Conservation (phyloP, 2,113 vertebrate genomes). For the Ariopsis seemanni region DNA sequence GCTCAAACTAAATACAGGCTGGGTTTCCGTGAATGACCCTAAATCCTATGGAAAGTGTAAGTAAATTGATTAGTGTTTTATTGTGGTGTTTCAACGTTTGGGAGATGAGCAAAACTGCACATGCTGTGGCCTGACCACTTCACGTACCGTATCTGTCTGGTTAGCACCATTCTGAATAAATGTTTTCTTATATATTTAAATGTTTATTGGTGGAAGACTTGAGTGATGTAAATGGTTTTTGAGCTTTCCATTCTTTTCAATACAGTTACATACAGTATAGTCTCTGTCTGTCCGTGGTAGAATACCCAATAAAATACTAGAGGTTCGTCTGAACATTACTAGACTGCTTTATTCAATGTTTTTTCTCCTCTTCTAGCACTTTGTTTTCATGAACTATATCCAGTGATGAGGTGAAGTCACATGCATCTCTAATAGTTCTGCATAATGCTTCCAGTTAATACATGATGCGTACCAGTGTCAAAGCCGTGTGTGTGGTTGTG, state of each 20-base stretch:
- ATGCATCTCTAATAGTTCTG: not conserved
- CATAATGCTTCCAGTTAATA: not conserved
- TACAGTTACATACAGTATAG: not conserved
- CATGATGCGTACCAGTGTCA: slow-evolving; percentile 4
- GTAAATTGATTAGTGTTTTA: not conserved
- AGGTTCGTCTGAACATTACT: not conserved
- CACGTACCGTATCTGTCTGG: not conserved
- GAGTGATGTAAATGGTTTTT: not conserved
- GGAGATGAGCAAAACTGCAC: not conserved
- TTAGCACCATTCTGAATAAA: not conserved
- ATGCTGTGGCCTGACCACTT: not conserved
- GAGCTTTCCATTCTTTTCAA: not conserved
- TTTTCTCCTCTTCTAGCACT: not conserved
- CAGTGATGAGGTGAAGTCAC: not conserved
- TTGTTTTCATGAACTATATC: not conserved
- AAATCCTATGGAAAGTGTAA: not conserved
- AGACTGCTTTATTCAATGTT: not conserved
- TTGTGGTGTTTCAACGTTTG: not conserved
- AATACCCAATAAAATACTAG: not conserved
- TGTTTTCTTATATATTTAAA: not conserved
- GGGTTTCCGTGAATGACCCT: not conserved
- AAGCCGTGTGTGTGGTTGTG: not conserved
- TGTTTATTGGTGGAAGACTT: not conserved
- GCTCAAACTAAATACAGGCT: not conserved
- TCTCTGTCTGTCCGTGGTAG: not conserved